Base-by-base conservation (phyloP, 30 jellyfish, hydroid and myxozoan species). In the Pseudorhiza aurosa region DNA sequence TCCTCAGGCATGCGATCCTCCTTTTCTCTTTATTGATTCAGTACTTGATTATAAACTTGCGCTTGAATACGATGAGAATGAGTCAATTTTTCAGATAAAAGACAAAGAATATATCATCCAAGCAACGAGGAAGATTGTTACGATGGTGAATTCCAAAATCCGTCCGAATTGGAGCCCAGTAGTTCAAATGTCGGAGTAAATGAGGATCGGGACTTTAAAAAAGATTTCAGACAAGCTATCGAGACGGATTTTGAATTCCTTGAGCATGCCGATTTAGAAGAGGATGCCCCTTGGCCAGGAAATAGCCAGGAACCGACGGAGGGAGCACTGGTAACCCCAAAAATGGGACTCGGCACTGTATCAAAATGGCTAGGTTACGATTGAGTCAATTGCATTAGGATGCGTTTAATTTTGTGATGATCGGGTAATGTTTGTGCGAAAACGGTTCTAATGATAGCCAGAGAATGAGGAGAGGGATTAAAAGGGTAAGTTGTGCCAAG, bases 161-260 rank as follows among this genome's bases (percentile, higher is more conserved):
- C 62, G 18, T n/a, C 6, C 25, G 62, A n/a, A n/a, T n/a, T n/a
- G n/a, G n/a, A n/a, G n/a, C n/a, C n/a, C n/a, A n/a, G n/a, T n/a
- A n/a, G n/a, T n/a, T n/a, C n/a, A n/a, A n/a, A n/a, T n/a, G n/a
- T n/a, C n/a, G n/a, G n/a, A n/a, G n/a, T n/a, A 22, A 31, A 39
- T 27, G 19, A 8, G 79, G 25, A 37, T 25, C 68, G 27, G 79
- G 44, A 18, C 35, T 58, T 17, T 47, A 19, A 28, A 33, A 72
- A 81, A 21, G 84, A 46, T 18, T 29, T 27, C 58, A 36, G 70
- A 29, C 47, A 68, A 3, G 92, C 78, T 22, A 85, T 81, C 27
- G 92, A 81, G 25, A 46, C 85, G 45, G 92, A 81, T 26, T 81
- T 65, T 35, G 92, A 81, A 39, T 81, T 81, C 43, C 85, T 81